Evolutionary conservation across 2,797 vertebrate genomes (phyloP), one percentile per base, ranked within the genome.

Genomic region (Oophaga sylvatica): DNA sequence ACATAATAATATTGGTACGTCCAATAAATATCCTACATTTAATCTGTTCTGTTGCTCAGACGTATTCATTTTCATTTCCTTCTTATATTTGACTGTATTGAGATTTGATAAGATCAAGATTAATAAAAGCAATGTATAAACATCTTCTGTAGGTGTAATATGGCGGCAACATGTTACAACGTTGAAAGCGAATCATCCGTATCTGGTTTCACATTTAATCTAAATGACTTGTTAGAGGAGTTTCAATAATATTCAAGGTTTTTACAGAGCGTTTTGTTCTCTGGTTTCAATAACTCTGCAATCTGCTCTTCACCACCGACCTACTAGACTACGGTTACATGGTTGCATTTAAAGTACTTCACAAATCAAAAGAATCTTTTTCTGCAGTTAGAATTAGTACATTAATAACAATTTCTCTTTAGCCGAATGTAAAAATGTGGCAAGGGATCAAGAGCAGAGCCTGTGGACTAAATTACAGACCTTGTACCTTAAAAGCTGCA

Each of bases 391-490:
- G 41, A 59, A 84, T 77, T 76, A 84, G 83, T 77, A 65, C 83
- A 76, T 76, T 84, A 77, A 76, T 75, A 84, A 53, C 15, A 63
- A 63, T 77, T 75, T 84, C 59, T 76, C 59, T 84, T 53, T 75
- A 84, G 70, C 8, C 41, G 71, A 20, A 84, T 75, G 22, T 65
- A 84, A 84, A 84, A 84, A 84, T 84, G 31, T 84, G 77, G 83
- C 77, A 77, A 84, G 59, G 45, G 31, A 13, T 84, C 71, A 77
- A 84, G 83, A 62, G 20, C 19, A 9, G 59, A 63, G 41, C 83
- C 59, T 77, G 83, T 76, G n/a, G 70, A 13, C 22, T 77, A 77
- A 84, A 84, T 84, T 76, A 84, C 35, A 84, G 60, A 84, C 62
- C n/a, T 59, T 12, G 35, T 29, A 41, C 29, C 22, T 53, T 84